Evolutionary conservation across 1,140 invertebrate species (phyloP), one percentile per base, ranked within the genome.

Genomic region (Hetaerina americana): DNA sequence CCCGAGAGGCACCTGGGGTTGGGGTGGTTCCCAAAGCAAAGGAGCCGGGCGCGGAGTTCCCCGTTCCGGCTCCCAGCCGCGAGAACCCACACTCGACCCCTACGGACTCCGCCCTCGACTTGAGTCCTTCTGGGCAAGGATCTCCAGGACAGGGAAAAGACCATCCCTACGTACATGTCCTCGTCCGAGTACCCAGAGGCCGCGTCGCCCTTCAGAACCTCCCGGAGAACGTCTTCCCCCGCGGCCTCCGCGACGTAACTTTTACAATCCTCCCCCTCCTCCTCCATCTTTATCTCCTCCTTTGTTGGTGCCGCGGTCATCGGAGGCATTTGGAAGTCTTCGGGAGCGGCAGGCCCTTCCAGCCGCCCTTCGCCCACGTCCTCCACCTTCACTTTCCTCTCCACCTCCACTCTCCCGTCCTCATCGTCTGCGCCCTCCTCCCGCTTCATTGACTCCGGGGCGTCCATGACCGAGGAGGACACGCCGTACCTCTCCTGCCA

Each of bases 21-120:
- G 83, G 83, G 85, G 71, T 83, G 76, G 26, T 79, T 80, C 5
- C 84, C 84, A 0, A 82, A 80, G 0, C 85, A 82, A 69, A 85
- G 75, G 0, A 85, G 74, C 26, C 84, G 76, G 3, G 83, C 85
- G 27, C 84, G 75, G 72, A 85, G 84, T 27, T 81, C 76, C 5
- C 84, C 84, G 18, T 80, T 80, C 68, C 80, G 79, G 76, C 85
- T 83, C 0, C 81, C 82, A 0, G 84, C 84, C 73, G 81, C 82
- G 57, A 85, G 76, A 27, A 85, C 77, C 82, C 83, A 84, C 5
- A 84, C 79, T n/a, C 77, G 75, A n/a, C 40, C 40, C 1, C 22
- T n/a, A n/a, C 22, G 15, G 22, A 12, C 71, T 82, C 81, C 5
- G 29, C 28, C 29, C 28, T 15, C 5, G 25, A 69, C 74, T 68